Evolutionary conservation across 2,113 vertebrate genomes (phyloP).

Genomic region (Phalacrocorax aristotelis): DNA sequence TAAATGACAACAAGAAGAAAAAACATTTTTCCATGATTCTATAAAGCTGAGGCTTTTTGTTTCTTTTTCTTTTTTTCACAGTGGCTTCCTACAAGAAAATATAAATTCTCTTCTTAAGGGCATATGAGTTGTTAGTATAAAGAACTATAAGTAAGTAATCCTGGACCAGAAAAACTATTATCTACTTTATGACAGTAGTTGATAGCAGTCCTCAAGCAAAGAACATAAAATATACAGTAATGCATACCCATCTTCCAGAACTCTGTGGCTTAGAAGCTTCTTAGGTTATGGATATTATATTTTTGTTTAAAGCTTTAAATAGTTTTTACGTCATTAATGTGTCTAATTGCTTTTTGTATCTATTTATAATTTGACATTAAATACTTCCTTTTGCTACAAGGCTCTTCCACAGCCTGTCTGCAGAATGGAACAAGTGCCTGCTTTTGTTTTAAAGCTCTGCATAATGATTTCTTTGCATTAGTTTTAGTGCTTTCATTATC

Average conservation of each 20-base stretch:
- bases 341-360: neutral
- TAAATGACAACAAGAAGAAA: neutral
- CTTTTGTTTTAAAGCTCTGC: neutral
- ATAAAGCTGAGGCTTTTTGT: neutral
- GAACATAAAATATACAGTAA: neutral
- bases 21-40: neutral
- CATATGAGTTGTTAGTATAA: neutral
- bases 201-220: slow-evolving; percentile 1
- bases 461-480: neutral
- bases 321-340: neutral
- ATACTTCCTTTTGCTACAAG: neutral
- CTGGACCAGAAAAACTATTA: neutral
- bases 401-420: neutral
- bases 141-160: neutral
- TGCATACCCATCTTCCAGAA: neutral
- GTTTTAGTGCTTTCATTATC: neutral
- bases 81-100: neutral
- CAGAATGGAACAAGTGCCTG: neutral
- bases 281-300: neutral
- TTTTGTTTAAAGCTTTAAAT: neutral
- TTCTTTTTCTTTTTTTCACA: neutral
- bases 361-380: neutral
- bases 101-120: neutral
- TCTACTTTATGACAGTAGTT: neutral
- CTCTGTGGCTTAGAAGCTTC: neutral